phyloP scores from a whole-genome alignment of 2,113 vertebrate species.

The Stigmatopora nigra region DNA sequence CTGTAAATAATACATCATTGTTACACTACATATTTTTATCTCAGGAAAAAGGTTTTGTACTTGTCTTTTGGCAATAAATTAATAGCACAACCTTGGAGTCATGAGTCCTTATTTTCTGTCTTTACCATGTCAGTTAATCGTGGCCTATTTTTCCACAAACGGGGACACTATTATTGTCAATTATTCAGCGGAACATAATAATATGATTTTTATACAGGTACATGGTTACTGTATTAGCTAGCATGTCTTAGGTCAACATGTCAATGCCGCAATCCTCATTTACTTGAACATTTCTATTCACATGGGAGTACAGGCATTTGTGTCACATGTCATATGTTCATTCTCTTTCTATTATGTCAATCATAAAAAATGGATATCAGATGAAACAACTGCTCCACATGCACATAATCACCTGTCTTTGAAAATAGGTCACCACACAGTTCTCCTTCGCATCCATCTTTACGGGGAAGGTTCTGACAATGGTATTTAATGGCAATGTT shows the following conservation, averaged over 20 bases:
- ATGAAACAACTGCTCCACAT: not conserved
- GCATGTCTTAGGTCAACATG: not conserved
- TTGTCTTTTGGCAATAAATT: constrained; percentile 35
- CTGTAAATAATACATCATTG: constrained; percentile 17
- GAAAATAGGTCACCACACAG: constrained; percentile 5
- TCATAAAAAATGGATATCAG: not conserved
- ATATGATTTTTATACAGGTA: not conserved
- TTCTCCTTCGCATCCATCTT: not conserved
- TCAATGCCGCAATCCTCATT: not conserved
- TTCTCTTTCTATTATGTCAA: constrained; percentile 1
- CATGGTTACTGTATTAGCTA: constrained; percentile 2
- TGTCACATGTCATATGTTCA: not conserved
- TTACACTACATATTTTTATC: constrained; percentile 22
- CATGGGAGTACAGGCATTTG: constrained; percentile 11
- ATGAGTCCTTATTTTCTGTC: not conserved
- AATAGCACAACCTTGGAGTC: not conserved
- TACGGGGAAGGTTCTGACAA: too few species aligned
- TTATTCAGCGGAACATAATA: not conserved
- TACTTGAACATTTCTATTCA: not conserved
- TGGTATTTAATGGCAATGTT: too few species aligned
- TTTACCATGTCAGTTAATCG: not conserved
- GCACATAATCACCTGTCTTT: not conserved
- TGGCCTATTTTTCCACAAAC: not conserved
- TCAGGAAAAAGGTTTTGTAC: constrained; percentile 21
- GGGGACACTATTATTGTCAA: not conserved